Evolutionary conservation across 1,140 invertebrate species (phyloP), one percentile per base, ranked within the genome.

Genomic region (Andrena cerasifolii): DNA sequence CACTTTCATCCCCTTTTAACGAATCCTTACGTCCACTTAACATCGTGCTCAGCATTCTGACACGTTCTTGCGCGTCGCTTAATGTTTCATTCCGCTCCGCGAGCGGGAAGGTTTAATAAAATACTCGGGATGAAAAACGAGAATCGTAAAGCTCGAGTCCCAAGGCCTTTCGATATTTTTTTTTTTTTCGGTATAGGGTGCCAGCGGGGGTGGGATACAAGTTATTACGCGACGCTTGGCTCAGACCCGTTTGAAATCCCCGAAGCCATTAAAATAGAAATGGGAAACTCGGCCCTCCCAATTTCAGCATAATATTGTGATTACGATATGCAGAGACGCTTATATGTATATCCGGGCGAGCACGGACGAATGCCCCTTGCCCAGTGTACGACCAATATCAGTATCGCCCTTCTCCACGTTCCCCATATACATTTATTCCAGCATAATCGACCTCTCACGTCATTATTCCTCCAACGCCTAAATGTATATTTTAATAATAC

Each of bases 301-400:
- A 92, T 90, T 91, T 88, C 88, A 87, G 89, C 87, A 91, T 91
- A 91, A 91, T 92, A 92, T 91, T 90, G 88, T 91, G 90, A 92
- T 91, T 91, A 89, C 90, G 89, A 89, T 91, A 90, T 89, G 83
- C 83, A 86, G 79, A 82, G 83, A 86, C 73, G 76, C 63, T 85
- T 75, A 77, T 82, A 84, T 82, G 71, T 43, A 84, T 82, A 75
- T 43, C 33, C 74, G 63, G 67, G 78, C 67, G 72, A 68, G 51
- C 78, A 33, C 49, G 74, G 73, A 78, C 78, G 82, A 82, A 79
- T 86, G 78, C 80, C 72, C 83, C 83, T 85, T 86, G 82, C 79
- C 79, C 84, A 59, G 71, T 83, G 66, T 79, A 80, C 87, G 82
- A 81, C 63, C 82, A 78, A 86, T 79, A 89, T 83, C 84, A 83